These are phyloP conservation scores for Lingula anatina DNA, from an alignment of 2,888 invertebrate species.

Conservation along the genomic window DNA sequence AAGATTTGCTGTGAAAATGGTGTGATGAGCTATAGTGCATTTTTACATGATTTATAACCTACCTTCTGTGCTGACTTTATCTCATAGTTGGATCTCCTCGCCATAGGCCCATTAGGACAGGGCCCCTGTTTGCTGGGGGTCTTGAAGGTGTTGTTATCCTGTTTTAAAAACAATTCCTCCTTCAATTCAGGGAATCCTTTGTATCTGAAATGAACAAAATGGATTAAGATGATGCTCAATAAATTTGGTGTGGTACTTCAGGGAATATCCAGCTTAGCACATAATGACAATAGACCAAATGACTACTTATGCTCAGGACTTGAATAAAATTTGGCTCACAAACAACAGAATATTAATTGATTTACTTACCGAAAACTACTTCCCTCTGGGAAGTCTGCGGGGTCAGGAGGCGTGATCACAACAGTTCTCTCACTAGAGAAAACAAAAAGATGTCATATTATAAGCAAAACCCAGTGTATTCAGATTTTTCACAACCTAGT, in stretches of 20 bases:
- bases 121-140: conserved; percentile 19
- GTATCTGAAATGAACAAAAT: conserved; percentile 30
- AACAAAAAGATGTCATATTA: no score
- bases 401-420: conserved; percentile 90
- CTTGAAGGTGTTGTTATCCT: conserved; percentile 54
- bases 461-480: no score
- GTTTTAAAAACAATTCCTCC: conserved; percentile 52
- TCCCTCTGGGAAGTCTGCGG: conserved; percentile 48
- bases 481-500: no score
- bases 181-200: conserved; percentile 50
- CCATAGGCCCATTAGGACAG: conserved; percentile 75
- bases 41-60: no score
- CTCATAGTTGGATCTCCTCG: conserved; percentile 90
- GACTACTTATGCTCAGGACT: no score
- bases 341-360: neutral
- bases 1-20: no score
- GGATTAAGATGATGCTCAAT: no score
- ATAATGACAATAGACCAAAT: no score
- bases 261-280: no score
- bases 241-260: no score
- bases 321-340: neutral
- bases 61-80: conserved; percentile 86
- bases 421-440: conserved; percentile 79
- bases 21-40: no score
- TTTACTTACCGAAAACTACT: conserved; percentile 30